Evolutionary conservation across 2,888 invertebrate genomes (phyloP), one percentile per base, ranked within the genome.

Genomic region (Meta bourneti): DNA sequence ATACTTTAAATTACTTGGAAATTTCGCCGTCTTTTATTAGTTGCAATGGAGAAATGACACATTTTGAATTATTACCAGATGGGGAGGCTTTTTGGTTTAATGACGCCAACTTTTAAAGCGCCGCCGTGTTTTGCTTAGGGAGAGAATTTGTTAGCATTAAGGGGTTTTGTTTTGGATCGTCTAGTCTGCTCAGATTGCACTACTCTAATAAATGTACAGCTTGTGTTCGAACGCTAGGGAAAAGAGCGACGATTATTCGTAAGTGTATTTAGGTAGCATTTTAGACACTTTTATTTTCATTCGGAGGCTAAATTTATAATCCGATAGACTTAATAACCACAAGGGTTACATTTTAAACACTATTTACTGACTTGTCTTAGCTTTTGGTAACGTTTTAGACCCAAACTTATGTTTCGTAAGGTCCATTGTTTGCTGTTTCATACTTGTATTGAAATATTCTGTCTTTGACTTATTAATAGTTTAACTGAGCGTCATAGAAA

Each of bases 1-100:
- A 85, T 19, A n/a, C 4, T 86, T 86, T 51, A 86, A 78, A 78
- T 86, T 77, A 70, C 70, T 78, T 70, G 52, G 78, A 82, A 71
- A 82, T 8, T n/a, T 49, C 49, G 16, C 20, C 20, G n/a, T 51
- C 71, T 82, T 82, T 52, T 72, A 82, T 82, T 71, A 70, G 52
- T 16, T 70, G 82, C 19, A 20, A 61, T 34, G 70, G 70, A 52
- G 48, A 70, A 82, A 51, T 51, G 82, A 72, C 52, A 82, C 16
- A 71, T 72, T 82, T 82, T 72, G 71, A 52, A 82, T 71, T 82
- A 71, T 82, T 51, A 82, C 13, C 52, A 52, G 71, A 72, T 71
- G 71, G 82, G 52, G 51, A 52, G 16, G 20, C 19, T 7, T 82
- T 71, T 51, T 6, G 1, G 4, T 72, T 51, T 72, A 82, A 71